Percentiles rank a stretch among this genome's conserved stretches.
These are phyloP conservation scores for Sminthurides bifidus DNA, from an alignment of 1,140 invertebrate species.

Conservation along the genomic window DNA sequence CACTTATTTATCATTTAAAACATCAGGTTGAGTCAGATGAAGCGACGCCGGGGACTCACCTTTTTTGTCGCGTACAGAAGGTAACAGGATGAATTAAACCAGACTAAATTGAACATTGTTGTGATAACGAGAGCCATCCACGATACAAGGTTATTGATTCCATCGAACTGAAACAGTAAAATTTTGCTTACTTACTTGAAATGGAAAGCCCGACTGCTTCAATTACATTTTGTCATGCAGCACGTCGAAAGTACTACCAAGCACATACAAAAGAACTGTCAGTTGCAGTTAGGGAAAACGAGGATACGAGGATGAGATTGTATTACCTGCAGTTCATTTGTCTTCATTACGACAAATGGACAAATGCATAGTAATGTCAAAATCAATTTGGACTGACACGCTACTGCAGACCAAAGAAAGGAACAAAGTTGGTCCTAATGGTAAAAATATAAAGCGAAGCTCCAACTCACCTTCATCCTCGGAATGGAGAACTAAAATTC, in stretches of 20 bases:
- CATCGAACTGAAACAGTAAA: slow-evolving; percentile 4
- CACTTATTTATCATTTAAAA: neutral
- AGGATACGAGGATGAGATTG: too few species aligned
- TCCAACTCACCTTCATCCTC: slow-evolving; percentile 2
- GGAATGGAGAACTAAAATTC: slow-evolving; percentile 3
- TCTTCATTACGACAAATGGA: too few species aligned
- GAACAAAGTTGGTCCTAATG: neutral
- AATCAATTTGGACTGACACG: too few species aligned
- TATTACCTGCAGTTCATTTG: too few species aligned
- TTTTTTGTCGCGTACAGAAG: neutral
- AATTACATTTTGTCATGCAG: too few species aligned
- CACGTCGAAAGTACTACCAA: too few species aligned
- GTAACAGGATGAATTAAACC: slow-evolving; percentile 3
- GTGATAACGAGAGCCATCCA: slow-evolving; percentile 1
- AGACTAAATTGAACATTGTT: slow-evolving; percentile 7
- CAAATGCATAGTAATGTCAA: too few species aligned
- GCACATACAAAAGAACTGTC: too few species aligned
- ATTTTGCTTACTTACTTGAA: too few species aligned
- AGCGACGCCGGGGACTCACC: neutral
- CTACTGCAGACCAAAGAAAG: too few species aligned
- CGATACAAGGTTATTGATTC: slow-evolving; percentile 1
- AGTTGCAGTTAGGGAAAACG: too few species aligned
- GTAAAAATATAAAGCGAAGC: neutral
- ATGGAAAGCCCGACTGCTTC: too few species aligned
- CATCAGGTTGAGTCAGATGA: neutral